Base-by-base conservation (phyloP, 2,888 invertebrate species). In the Ophioninae sp. region DNA sequence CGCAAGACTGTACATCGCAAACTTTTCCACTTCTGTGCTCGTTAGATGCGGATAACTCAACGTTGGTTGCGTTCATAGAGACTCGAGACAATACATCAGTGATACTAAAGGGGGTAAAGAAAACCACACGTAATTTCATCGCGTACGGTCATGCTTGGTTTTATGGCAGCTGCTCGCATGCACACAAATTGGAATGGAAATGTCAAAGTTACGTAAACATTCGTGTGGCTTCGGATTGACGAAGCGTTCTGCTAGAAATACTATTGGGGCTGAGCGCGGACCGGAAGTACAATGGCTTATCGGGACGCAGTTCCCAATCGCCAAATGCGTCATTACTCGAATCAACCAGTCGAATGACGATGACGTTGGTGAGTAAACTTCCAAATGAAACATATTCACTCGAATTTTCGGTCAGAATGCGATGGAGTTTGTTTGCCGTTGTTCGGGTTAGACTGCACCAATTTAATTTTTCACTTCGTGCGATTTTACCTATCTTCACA, bases 181-280 rank as follows among this genome's bases (percentile, higher is more conserved):
- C 44, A 44, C 44, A 51, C 71, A 58, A 58, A 56, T 10, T 30
- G 23, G 22, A 13, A 30, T 30, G n/a, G 51, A 23, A 64, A 64
- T 64, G 63, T 41, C 20, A 1, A 64, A 75, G 64, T 79, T 65
- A 73, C 41, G 79, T 61, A 67, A 79, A 75, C 75, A 56, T 75
- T 79, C 44, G 67, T 73, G 58, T 73, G 79, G 73, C 79, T 79
- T 67, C 67, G 59, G 30, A 67, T 67, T 67, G 58, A n/a, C 39
- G 44, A 73, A 73, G 59, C 23, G 79, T 67, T 65, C 59, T 73
- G 72, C 59, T 58, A 17, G 65, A 65, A 75, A 56, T 56, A 51
- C 67, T 22, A 56, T 79, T 59, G 51, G n/a, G 23, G n/a, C 13
- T 41, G 13, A 51, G 17, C 17, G 51, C 13, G 51, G 6, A 5